Evolutionary conservation across 2,797 vertebrate genomes (phyloP).

Genomic region (Esox masquinongy): DNA sequence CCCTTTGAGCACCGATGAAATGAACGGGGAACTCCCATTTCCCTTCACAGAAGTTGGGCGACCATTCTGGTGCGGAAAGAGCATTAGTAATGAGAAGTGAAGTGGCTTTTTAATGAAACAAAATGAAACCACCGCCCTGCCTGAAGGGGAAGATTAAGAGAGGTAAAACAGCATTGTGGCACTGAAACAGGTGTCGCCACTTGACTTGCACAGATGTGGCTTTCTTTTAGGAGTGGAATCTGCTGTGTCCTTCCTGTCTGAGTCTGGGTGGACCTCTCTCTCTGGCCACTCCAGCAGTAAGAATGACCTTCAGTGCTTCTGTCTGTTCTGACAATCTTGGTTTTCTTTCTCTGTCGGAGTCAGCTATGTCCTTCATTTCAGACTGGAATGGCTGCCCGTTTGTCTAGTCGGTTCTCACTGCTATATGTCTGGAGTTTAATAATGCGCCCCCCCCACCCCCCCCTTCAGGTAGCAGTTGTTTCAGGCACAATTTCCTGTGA

Average conservation of each 20-base stretch:
- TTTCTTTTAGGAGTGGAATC: constrained; percentile 14
- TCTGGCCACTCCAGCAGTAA: neutral
- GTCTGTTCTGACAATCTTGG: neutral
- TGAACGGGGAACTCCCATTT: constrained; percentile 63
- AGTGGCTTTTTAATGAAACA: constrained; percentile 55
- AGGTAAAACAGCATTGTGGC: constrained; percentile 22
- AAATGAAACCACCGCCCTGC: constrained; percentile 36
- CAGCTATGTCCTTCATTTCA: neutral
- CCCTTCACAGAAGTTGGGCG: constrained; percentile 30
- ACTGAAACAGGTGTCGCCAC: constrained; percentile 55
- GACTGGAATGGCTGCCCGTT: constrained; percentile 10
- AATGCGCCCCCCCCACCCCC: constrained; percentile 10
- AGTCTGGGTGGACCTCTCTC: neutral
- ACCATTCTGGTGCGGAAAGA: constrained; percentile 33
- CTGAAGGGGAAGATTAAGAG: constrained; percentile 25
- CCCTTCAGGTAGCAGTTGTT: constrained; percentile 29
- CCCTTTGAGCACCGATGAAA: constrained; percentile 66
- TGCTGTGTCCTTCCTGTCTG: neutral
- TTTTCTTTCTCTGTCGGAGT: neutral
- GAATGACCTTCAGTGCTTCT: neutral
- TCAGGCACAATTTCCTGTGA: constrained; percentile 42
- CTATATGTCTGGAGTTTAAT: constrained; percentile 24
- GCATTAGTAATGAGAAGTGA: constrained; percentile 50
- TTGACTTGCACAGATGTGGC: constrained; percentile 21
- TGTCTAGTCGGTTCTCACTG: constrained; percentile 9